Evolutionary conservation across 2,113 vertebrate genomes (phyloP).

Genomic region (Acanthisitta chloris): DNA sequence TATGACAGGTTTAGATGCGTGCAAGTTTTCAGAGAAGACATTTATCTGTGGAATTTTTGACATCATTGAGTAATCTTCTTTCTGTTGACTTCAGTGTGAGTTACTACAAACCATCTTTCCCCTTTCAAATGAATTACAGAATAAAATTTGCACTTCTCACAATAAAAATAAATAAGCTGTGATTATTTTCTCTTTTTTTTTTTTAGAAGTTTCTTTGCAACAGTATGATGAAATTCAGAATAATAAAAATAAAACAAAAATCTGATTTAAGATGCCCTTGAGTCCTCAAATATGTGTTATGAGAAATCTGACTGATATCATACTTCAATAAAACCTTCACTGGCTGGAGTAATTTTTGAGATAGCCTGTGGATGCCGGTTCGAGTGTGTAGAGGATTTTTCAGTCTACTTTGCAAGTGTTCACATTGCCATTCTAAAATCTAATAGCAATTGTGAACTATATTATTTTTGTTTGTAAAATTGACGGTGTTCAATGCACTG

Average conservation of each 20-base stretch:
- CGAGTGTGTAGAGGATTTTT: background rate
- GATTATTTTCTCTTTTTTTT: background rate
- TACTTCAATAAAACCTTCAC: background rate
- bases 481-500: background rate
- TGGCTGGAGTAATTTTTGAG: background rate
- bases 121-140: background rate
- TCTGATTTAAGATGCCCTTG: background rate
- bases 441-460: background rate
- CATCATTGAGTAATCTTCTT: background rate
- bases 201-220: background rate
- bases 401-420: background rate
- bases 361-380: background rate
- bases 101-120: background rate
- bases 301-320: background rate
- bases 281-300: background rate
- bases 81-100: background rate
- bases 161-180: background rate
- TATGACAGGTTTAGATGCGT: background rate
- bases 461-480: background rate
- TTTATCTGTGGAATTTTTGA: background rate
- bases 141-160: background rate
- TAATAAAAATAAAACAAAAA: background rate
- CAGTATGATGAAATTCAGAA: background rate
- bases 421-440: background rate
- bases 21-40: background rate